Percentiles rank a stretch among this genome's conserved stretches.
These are phyloP conservation scores for Cephus spinipes DNA, from an alignment of 2,888 invertebrate genomes.

Conservation along the genomic window DNA sequence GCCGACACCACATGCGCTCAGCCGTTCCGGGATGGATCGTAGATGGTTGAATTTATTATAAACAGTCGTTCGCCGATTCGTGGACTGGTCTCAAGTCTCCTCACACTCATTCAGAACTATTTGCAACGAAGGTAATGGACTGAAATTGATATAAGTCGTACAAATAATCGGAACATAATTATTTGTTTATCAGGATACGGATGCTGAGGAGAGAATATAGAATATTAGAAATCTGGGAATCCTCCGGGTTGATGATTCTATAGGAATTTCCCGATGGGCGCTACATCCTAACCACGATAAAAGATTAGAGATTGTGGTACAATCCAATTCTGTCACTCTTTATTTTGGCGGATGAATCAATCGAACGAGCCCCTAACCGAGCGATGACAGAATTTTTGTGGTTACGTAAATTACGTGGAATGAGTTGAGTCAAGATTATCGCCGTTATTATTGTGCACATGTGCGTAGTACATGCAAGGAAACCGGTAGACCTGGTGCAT, in stretches of 20 bases:
- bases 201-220: neutral
- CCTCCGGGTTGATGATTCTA: neutral
- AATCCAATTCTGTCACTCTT: neutral
- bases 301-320: neutral
- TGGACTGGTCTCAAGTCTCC: neutral
- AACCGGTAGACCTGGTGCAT: neutral
- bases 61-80: slow-evolving; percentile 33
- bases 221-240: neutral
- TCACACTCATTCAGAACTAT: neutral
- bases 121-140: slow-evolving; percentile 5
- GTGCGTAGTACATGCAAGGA: neutral
- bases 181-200: neutral
- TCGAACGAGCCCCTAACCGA: neutral
- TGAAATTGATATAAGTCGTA: neutral
- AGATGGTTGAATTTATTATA: slow-evolving; percentile 45
- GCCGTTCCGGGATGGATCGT: slow-evolving; percentile 19
- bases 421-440: neutral
- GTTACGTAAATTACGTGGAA: neutral
- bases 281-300: neutral
- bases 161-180: neutral
- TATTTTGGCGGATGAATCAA: slow-evolving; percentile 1
- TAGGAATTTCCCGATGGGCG: neutral
- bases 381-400: neutral
- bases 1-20: slow-evolving; percentile 42
- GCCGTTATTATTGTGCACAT: neutral